Base-by-base conservation (phyloP, 2,113 vertebrate genomes). In the Salvelinus namaycush region DNA sequence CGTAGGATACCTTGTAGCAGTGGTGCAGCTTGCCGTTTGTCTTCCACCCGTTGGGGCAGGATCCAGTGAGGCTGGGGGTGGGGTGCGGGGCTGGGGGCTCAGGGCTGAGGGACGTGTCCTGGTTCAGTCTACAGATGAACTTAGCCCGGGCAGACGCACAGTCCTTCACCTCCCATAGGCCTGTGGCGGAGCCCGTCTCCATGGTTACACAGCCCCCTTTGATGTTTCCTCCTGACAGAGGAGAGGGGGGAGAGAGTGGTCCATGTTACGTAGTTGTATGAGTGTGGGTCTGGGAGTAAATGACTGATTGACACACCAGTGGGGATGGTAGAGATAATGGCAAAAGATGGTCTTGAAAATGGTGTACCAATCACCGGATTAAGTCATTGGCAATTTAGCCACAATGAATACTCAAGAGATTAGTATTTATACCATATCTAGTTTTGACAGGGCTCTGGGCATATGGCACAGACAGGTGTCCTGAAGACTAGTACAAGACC, bases 121-220 rank as follows among this genome's bases (percentile, higher is more conserved):
- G 89, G 84, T 94, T 96, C 90, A 97, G 95, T 54, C 94, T 94
- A 88, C 98, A 99, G 92, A 99, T 95, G 93, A 96, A 99, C 82
- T 97, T 98, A 54, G 96, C 96, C 84, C 92, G 94, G 69, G 94
- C 73, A 22, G 81, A 88, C 13, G 73, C 80, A 59, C 93, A 94
- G 51, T 91, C 86, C 78, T 64, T 93, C 79, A 93, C 97, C 79
- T 99, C 96, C 97, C 98, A 99, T 80, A 99, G 93, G 59, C 97
- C 98, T 78, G 94, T 92, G 59, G 95, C 93, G 2, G 89, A 93
- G 81, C 96, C 96, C 0, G 96, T 97, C 79, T 93, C 95, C 95
- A 99, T 93, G 77, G 94, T 94, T 75, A 98, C 96, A 0, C 98
- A 99, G 74, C 96, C 97, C 0, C 95, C 95, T 4, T 84, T 93